A percentile compares a stretch with the other conserved stretches of the same genome.
These are phyloP conservation scores for Neosilurus hyrtlii DNA, from an alignment of 2,797 vertebrate genomes.

Conservation along the genomic window DNA sequence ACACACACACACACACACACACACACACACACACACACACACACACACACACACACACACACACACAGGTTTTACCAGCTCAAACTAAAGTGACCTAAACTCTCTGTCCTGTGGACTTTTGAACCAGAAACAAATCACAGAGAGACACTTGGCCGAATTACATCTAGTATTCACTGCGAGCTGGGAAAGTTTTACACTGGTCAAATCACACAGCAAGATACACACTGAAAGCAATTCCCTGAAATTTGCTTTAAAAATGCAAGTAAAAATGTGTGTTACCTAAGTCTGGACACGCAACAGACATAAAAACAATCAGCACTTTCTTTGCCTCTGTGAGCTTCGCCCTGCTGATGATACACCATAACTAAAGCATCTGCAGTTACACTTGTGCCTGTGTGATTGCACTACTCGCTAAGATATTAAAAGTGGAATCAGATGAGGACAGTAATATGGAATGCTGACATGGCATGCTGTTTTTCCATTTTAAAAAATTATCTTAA, in stretches of 20 bases:
- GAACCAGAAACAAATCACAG: constrained; percentile 35
- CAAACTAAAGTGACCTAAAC: constrained; percentile 18
- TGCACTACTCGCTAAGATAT: not conserved
- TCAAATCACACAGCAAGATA: not conserved
- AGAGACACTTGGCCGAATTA: constrained; percentile 36
- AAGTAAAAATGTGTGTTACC: not conserved
- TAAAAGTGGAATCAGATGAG: not conserved
- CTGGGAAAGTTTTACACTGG: constrained; percentile 1
- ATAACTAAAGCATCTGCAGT: not conserved
- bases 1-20: too few relatives aligned
- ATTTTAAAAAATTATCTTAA: not conserved
- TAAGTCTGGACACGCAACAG: not conserved
- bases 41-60: too few relatives aligned
- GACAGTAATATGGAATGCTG: not conserved
- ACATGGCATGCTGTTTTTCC: not conserved
- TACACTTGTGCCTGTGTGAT: not conserved
- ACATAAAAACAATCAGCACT: not conserved
- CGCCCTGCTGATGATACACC: not conserved
- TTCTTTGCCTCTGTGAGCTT: not conserved
- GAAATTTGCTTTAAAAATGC: not conserved
- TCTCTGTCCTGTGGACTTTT: constrained; percentile 37
- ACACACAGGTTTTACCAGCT: not conserved
- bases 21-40: too few relatives aligned
- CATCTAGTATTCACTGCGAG: constrained; percentile 7
- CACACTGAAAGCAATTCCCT: not conserved